Evolutionary conservation across 2,113 vertebrate species (phyloP).

Genomic region (Microcebus ravelobensis): DNA sequence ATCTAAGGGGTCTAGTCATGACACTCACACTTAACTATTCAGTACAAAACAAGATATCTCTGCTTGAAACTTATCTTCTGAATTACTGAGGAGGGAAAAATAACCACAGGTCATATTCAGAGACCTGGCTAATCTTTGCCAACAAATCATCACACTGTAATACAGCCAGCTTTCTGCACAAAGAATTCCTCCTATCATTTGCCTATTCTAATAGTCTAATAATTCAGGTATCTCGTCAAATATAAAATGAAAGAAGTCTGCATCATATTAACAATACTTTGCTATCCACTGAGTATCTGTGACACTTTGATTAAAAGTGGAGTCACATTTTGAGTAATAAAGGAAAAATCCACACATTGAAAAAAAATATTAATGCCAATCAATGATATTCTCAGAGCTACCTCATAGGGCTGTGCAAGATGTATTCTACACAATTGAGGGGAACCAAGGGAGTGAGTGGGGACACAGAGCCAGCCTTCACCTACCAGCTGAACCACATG

Average conservation of each 20-base stretch:
- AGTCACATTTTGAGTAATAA: not conserved
- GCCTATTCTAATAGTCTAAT: not conserved
- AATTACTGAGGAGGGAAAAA: not conserved
- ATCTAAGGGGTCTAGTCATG: not conserved
- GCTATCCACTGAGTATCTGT: not conserved
- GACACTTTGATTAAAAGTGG: not conserved
- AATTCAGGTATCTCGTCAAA: not conserved
- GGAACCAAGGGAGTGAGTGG: rapidly evolving
- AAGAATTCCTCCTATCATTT: not conserved
- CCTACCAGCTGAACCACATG: not conserved
- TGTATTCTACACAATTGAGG: too few species aligned
- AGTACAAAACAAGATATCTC: not conserved
- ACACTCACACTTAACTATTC: not conserved
- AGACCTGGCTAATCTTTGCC: not conserved
- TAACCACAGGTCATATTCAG: not conserved
- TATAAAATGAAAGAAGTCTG: not conserved
- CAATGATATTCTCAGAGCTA: not conserved
- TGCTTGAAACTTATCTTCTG: not conserved
- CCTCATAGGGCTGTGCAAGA: rapidly evolving
- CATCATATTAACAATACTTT: not conserved
- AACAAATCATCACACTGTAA: not conserved
- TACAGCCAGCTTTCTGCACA: not conserved
- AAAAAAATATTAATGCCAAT: not conserved
- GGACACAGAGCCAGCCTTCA: not conserved
- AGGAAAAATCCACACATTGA: not conserved